These are phyloP conservation scores for Corydoras sp. DNA, from an alignment of 2,113 vertebrate species.

Conservation along the genomic window DNA sequence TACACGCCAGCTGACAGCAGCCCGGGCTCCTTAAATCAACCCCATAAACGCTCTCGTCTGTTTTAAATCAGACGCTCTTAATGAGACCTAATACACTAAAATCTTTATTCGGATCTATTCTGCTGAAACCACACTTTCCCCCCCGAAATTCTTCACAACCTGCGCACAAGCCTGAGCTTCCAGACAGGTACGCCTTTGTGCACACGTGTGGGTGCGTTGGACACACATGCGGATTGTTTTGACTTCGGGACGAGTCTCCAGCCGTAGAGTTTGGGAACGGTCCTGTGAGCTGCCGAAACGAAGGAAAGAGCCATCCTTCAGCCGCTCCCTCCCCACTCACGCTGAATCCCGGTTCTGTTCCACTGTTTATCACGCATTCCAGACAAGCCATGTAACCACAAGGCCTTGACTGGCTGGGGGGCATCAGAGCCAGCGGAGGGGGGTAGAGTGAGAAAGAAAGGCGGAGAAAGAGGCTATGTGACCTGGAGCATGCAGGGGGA, in stretches of 20 bases:
- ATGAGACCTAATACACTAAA: conserved; percentile 9
- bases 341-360: conserved; percentile 35
- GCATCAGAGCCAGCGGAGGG: conserved; percentile 5
- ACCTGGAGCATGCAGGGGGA: not conserved
- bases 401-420: conserved; percentile 50
- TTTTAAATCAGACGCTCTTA: conserved; percentile 7
- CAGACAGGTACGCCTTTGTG: conserved; percentile 17
- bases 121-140: conserved; percentile 19
- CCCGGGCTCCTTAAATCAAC: not conserved
- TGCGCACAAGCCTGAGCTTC: conserved; percentile 15
- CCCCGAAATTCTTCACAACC: conserved; percentile 4
- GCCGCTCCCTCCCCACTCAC: conserved; percentile 11
- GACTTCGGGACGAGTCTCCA: not conserved
- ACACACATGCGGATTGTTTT: not conserved
- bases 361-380: conserved; percentile 64
- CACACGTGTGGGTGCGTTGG: not conserved
- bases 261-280: conserved; percentile 3
- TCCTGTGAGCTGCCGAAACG: conserved; percentile 36
- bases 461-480: not conserved
- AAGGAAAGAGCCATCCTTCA: conserved; percentile 29
- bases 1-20: not conserved
- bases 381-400: conserved; percentile 57
- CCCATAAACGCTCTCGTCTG: not conserved
- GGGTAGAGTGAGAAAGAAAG: not conserved
- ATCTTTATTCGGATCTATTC: conserved; percentile 11